These are phyloP conservation scores for Notodonta ziczac DNA, from an alignment of 2,888 invertebrate genomes.

Conservation along the genomic window DNA sequence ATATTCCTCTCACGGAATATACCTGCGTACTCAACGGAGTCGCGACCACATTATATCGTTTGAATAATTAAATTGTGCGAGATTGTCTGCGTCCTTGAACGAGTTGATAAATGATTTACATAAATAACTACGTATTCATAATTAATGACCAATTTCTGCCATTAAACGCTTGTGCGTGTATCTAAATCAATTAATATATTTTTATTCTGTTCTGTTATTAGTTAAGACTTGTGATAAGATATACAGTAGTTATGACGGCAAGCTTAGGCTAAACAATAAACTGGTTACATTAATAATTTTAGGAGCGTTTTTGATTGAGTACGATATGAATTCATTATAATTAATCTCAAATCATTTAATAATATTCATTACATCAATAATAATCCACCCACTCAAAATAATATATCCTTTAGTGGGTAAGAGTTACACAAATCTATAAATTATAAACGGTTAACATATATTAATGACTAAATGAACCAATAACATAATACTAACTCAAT, in stretches of 20 bases:
- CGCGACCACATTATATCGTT: too few relatives aligned
- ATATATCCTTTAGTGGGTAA: slow-evolving; percentile 34
- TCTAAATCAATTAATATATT: too few relatives aligned
- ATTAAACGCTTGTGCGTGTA: too few relatives aligned
- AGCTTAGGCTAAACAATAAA: slow-evolving; percentile 34
- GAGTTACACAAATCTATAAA: slow-evolving; percentile 35
- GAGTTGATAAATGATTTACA: too few relatives aligned
- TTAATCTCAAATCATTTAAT: slow-evolving; percentile 1
- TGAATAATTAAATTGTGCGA: too few relatives aligned
- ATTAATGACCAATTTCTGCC: too few relatives aligned
- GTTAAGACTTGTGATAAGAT: background rate
- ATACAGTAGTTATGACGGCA: slow-evolving; percentile 26
- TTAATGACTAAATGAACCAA: slow-evolving; percentile 54
- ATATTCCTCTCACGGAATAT: background rate
- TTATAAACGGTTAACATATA: slow-evolving; percentile 52
- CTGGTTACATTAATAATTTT: slow-evolving; percentile 25
- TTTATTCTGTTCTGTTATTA: background rate
- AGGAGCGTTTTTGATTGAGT: slow-evolving; percentile 19
- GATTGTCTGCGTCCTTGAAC: too few relatives aligned
- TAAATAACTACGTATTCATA: too few relatives aligned
- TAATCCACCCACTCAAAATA: slow-evolving; percentile 38
- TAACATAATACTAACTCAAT: slow-evolving; percentile 73
- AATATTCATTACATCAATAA: slow-evolving; percentile 34
- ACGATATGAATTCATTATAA: background rate
- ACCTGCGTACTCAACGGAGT: background rate